Base-by-base conservation (phyloP, 2,888 invertebrate species). In the Aproaerema taeniolella region DNA sequence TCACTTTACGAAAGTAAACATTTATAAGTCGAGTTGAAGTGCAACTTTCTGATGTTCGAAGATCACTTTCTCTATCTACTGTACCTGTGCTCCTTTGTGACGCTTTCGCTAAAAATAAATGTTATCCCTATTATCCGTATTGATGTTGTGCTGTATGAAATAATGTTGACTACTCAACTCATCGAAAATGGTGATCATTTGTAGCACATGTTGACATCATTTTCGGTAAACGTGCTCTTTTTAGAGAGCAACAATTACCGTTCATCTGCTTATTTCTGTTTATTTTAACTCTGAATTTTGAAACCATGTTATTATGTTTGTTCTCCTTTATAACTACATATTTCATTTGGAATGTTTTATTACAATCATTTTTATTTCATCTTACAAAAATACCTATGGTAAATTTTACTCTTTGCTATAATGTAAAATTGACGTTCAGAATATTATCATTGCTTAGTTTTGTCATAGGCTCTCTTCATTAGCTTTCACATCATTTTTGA, bases 351-450 rank as follows among this genome's bases (percentile, higher is more conserved):
- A 61, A 58, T 55, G 55, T 35, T n/a, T n/a, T n/a, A 48, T 50
- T 50, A 43, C 53, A 50, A 54, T 47, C 39, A 38, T n/a, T 49
- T 20, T 47, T 47, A 46, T 49, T 41, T 39, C 43, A 33, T 42
- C 42, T 42, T 28, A 35, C 41, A 38, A 33, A 45, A 37, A 46
- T n/a, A n/a, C n/a, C n/a, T 47, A 41, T 62, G 62, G 56, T 59
- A 61, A 64, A 67, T 64, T 70, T 68, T 69, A 69, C 67, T 67
- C 55, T 48, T 50, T 63, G 70, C 76, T 68, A 67, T 70, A 70
- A 67, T 76, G 80, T 82, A 75, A 81, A 80, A 77, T 79, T 75
- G 69, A 53, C 63, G 67, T 72, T 75, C 69, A 70, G 65, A 65
- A n/a, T n/a, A n/a, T 56, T 58, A 46, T 65, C 67, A 66, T 64